These are phyloP conservation scores for Caenorhabditis japonica DNA, from an alignment of 2,888 invertebrate genomes.

Conservation along the genomic window DNA sequence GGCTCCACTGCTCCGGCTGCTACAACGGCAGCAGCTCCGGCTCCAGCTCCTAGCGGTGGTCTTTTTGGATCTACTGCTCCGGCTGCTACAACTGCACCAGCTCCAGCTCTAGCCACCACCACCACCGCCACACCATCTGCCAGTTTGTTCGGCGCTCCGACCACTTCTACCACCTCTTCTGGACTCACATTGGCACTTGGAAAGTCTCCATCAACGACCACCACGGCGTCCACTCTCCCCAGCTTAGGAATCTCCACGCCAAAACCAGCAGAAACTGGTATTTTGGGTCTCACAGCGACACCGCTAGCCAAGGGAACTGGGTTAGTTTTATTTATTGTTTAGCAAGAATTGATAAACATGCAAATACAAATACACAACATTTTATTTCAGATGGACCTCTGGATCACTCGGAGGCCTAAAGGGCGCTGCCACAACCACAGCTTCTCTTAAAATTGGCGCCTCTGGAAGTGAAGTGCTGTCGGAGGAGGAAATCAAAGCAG, in stretches of 20 bases:
- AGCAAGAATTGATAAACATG: neutral
- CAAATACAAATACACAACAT: too few relatives aligned
- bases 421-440: conserved; percentile 16
- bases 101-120: neutral
- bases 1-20: neutral
- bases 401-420: conserved; percentile 37
- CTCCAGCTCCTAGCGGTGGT: neutral
- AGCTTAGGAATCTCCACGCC: conserved; percentile 6
- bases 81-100: neutral
- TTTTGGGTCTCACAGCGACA: conserved; percentile 19
- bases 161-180: neutral
- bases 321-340: conserved; percentile 8
- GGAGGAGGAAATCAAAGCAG: conserved; percentile 53
- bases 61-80: conserved; percentile 8
- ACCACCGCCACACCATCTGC: neutral
- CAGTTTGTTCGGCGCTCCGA: conserved; percentile 4
- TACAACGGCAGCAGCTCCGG: neutral
- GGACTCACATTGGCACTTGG: neutral
- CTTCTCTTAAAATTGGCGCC: conserved; percentile 41
- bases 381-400: conserved; percentile 47
- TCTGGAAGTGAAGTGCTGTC: conserved; percentile 46
- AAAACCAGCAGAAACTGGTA: conserved; percentile 17
- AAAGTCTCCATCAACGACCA: neutral
- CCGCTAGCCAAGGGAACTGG: conserved; percentile 44
- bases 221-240: conserved; percentile 6